These are phyloP conservation scores for Metacarcinus magister DNA, from an alignment of 2,888 invertebrate species.

Conservation along the genomic window DNA sequence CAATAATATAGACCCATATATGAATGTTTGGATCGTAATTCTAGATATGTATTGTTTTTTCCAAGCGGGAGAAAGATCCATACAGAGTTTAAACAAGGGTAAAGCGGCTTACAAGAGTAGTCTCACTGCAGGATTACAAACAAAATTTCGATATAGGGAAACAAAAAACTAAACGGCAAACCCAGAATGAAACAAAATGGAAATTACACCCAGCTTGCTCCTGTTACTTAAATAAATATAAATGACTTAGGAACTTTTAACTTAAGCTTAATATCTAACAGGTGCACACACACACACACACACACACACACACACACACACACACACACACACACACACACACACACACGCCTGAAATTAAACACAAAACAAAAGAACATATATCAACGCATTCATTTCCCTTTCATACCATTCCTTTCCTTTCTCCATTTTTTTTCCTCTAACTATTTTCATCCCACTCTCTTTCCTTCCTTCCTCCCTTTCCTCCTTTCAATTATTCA, in stretches of 20 bases:
- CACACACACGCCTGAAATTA: not conserved
- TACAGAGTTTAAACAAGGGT: not conserved
- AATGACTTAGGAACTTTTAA: not conserved
- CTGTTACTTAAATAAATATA: not conserved
- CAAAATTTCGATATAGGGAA: not conserved
- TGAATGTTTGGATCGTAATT: no score
- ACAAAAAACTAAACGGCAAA: no score
- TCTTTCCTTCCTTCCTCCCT: not conserved
- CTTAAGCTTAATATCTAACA: not conserved
- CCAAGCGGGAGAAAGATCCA: not conserved
- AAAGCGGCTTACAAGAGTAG: not conserved
- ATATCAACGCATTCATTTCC: not conserved
- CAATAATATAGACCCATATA: no score
- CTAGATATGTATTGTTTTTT: no score
- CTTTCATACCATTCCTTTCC: not conserved
- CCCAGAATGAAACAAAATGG: no score
- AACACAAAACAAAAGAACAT: no score
- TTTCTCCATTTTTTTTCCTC: not conserved
- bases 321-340: conserved; percentile 19
- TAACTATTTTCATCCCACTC: not conserved
- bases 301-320: conserved; percentile 42
- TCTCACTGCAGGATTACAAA: not conserved
- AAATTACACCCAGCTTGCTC: not conserved
- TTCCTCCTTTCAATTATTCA: not conserved
- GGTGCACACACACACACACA: conserved; percentile 21